phyloP scores from a whole-genome alignment of 2,113 vertebrate genomes.

The Laterallus jamaicensis region DNA sequence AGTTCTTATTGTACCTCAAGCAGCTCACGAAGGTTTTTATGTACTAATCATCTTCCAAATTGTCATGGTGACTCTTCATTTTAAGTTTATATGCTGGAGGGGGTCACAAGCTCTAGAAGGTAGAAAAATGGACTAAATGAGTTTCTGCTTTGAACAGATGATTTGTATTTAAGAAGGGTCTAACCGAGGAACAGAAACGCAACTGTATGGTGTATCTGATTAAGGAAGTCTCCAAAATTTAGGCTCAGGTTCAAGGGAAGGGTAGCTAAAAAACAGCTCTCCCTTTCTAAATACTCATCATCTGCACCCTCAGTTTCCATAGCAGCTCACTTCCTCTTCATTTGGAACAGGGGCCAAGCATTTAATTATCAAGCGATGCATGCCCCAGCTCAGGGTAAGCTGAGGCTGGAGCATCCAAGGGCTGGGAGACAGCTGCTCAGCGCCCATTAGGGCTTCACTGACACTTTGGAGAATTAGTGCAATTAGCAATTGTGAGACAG shows the following conservation, averaged over 20 bases:
- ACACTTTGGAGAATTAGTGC: neutral
- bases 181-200: neutral
- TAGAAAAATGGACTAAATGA: neutral
- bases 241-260: neutral
- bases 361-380: neutral
- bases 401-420: neutral
- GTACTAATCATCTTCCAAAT: neutral
- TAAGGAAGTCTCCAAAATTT: neutral
- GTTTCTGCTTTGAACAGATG: neutral
- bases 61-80: neutral
- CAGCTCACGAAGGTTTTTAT: neutral
- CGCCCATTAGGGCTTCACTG: neutral
- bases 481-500: neutral
- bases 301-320: neutral
- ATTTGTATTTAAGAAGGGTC: neutral
- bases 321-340: neutral
- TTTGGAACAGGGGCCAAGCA: neutral
- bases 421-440: neutral
- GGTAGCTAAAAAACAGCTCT: neutral
- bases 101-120: neutral
- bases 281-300: neutral
- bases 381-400: neutral
- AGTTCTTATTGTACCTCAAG: conserved; percentile 16
- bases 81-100: neutral
- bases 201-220: neutral